Percentiles rank a stretch among this genome's conserved stretches.
Conservation (phyloP, 2,888 invertebrate species). For the Cryptus armator region DNA sequence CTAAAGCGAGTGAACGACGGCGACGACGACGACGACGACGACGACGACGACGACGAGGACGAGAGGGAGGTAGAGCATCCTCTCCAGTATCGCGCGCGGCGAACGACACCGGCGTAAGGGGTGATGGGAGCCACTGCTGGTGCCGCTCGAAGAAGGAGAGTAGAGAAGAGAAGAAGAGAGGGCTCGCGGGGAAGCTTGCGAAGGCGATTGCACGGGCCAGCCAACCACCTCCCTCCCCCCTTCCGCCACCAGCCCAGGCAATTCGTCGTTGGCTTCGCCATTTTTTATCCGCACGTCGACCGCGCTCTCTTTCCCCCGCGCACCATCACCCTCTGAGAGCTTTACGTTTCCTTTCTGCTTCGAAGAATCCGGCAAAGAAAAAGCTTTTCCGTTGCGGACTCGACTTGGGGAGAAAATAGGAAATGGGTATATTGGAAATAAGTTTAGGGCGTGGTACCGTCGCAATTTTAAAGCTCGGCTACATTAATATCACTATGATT, state of each 20-base stretch:
- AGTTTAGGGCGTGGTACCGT: constrained; percentile 63
- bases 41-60: constrained; percentile 59
- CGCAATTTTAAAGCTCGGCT: constrained; percentile 13
- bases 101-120: constrained; percentile 68
- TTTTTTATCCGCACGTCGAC: constrained; percentile 72
- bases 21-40: constrained; percentile 58
- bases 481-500: not conserved
- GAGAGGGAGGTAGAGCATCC: constrained; percentile 69
- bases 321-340: constrained; percentile 45
- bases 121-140: constrained; percentile 62
- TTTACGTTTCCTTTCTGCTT: constrained; percentile 59
- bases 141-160: constrained; percentile 57
- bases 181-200: constrained; percentile 67
- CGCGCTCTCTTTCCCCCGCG: constrained; percentile 33
- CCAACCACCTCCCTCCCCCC: constrained; percentile 56
- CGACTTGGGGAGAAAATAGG: constrained; percentile 34
- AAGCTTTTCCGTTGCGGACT: constrained; percentile 45
- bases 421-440: constrained; percentile 63
- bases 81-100: constrained; percentile 68
- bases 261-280: constrained; percentile 77
- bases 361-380: constrained; percentile 59
- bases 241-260: constrained; percentile 73
- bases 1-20: constrained; percentile 44
- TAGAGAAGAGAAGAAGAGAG: constrained; percentile 68
- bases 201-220: constrained; percentile 70